These are phyloP conservation scores for Carassius gibelio DNA, from an alignment of 2,113 vertebrate species.

Conservation along the genomic window DNA sequence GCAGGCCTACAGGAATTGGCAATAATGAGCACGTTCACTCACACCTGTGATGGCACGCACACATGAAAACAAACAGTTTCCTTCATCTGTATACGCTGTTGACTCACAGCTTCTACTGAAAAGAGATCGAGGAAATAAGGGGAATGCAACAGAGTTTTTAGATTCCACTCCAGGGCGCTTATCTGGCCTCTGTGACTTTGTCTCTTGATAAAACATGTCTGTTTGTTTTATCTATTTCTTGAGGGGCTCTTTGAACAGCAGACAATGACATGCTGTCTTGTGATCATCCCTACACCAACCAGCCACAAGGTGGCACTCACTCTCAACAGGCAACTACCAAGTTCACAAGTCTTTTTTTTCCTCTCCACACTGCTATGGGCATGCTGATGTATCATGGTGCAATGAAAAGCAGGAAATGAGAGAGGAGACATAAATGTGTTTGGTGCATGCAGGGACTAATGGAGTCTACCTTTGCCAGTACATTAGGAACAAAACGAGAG, in stretches of 20 bases:
- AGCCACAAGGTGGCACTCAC: constrained; percentile 69
- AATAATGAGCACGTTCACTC: constrained; percentile 55
- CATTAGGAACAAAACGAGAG: constrained; percentile 76
- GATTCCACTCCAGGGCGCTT: constrained; percentile 65
- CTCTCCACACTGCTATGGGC: constrained; percentile 66
- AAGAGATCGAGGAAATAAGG: no score
- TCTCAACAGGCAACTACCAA: constrained; percentile 60
- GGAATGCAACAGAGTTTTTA: constrained; percentile 39
- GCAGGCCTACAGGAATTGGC: constrained; percentile 48
- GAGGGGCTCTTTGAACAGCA: not conserved
- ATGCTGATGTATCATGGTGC: constrained; percentile 71
- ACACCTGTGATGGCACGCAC: constrained; percentile 32
- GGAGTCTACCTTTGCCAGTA: constrained; percentile 76
- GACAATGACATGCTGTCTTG: constrained; percentile 41
- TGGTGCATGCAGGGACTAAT: constrained; percentile 76
- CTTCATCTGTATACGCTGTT: not conserved
- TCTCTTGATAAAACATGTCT: constrained; percentile 20
- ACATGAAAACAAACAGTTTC: constrained; percentile 2
- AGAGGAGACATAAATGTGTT: constrained; percentile 75
- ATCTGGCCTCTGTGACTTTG: constrained; percentile 39
- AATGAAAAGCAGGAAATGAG: constrained; percentile 76
- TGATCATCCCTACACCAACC: constrained; percentile 46
- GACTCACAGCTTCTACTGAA: not conserved
- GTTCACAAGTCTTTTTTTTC: constrained; percentile 55
- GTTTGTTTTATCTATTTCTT: constrained; percentile 14